These are phyloP conservation scores for Antheraea mylitta DNA, from an alignment of 1,140 invertebrate genomes.

Conservation along the genomic window DNA sequence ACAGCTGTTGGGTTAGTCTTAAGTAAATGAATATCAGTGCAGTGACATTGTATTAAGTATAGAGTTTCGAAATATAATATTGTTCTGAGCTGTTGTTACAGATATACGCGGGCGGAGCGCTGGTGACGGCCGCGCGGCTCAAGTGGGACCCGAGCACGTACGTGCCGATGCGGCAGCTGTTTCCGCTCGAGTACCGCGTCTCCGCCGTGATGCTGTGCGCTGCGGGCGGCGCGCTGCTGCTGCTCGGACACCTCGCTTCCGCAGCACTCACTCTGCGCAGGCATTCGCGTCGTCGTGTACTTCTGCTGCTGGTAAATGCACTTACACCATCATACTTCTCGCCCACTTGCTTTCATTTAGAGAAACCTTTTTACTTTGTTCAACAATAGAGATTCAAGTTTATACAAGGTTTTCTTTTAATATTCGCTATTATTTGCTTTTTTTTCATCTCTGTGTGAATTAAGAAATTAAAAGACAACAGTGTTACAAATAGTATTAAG, in stretches of 20 bases:
- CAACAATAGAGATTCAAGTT: no score
- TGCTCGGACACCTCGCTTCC: constrained; percentile 45
- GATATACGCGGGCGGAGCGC: constrained; percentile 49
- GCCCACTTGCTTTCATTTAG: no score
- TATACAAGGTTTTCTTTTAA: no score
- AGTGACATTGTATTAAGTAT: neutral
- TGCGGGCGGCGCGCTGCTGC: constrained; percentile 31
- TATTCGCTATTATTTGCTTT: no score
- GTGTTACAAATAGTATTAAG: no score
- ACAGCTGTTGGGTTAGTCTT: no score
- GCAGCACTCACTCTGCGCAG: constrained; percentile 30
- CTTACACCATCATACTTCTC: no score
- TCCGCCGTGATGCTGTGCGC: constrained; percentile 34
- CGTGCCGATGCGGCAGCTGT: constrained; percentile 49
- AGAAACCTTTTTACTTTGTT: no score
- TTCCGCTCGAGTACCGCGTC: constrained; percentile 49
- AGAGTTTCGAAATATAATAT: no score
- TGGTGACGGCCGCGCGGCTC: constrained; percentile 53
- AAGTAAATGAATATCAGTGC: no score
- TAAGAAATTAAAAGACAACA: no score
- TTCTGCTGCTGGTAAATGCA: constrained; percentile 32
- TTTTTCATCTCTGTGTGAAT: no score
- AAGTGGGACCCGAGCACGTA: constrained; percentile 65
- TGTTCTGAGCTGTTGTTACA: constrained; percentile 14
- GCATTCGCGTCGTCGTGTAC: constrained; percentile 15